Evolutionary conservation across 1,140 invertebrate genomes (phyloP), one percentile per base, ranked within the genome.

Genomic region (Yoshiicerus persimilis): DNA sequence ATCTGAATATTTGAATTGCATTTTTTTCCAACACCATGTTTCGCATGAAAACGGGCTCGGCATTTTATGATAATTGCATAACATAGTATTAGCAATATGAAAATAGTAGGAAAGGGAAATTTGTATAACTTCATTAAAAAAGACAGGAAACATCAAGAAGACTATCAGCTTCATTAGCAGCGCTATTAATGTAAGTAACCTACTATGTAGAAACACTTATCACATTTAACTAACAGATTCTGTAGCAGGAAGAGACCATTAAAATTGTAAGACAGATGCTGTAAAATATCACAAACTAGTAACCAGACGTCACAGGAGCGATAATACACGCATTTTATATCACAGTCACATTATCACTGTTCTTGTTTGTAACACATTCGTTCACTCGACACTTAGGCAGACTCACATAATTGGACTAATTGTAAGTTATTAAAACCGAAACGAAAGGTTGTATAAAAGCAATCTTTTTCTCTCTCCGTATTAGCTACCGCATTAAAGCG

Each of bases 311-410:
- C 75, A 80, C 75, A 80, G 75, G 38, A 23, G 36, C 20, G 30
- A 80, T 23, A 36, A 36, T 2, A n/a, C 75, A 80, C 75, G 75
- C 75, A 80, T 80, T 32, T 70, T 30, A 36, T 80, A 34, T 80
- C 75, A 80, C 75, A 80, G 75, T 80, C 75, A 80, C 75, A 36
- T 80, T 80, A 80, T 80, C 75, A 80, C 75, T 70, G 66, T 70
- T 70, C 20, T 77, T 80, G 30, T n/a, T 36, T 34, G 10, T 32
- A 80, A 80, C 75, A 80, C 75, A 38, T 80, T 80, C 75, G 75
- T 80, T 80, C 75, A 80, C 75, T 80, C 75, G 75, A 36, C 75
- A 80, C 75, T 80, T 80, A 20, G 66, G 66, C 30, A 32, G 30
- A 70, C 34, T 80, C 75, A 80, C 32, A 80, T 38, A 80, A 34